These are phyloP conservation scores for Caenorhabditis latens DNA, from an alignment of 1,140 invertebrate species.

Conservation along the genomic window DNA sequence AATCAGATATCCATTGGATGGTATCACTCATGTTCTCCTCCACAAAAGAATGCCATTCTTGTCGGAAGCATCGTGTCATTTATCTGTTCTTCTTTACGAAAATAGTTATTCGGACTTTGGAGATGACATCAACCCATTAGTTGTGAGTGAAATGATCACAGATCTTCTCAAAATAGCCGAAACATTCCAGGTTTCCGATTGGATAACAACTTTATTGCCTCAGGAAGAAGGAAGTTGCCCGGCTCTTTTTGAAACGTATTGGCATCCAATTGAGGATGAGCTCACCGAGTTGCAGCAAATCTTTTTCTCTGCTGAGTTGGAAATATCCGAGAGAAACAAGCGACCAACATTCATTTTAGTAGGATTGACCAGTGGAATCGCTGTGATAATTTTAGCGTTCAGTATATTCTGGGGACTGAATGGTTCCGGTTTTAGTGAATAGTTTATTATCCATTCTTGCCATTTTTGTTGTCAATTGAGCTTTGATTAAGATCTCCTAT, in stretches of 20 bases:
- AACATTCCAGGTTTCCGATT: conserved; percentile 19
- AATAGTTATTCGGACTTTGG: conserved; percentile 46
- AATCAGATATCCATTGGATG: conserved; percentile 20
- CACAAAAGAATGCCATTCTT: conserved; percentile 32
- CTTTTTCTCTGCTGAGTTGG: conserved; percentile 17
- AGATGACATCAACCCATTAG: conserved; percentile 31
- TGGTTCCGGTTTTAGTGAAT: conserved; percentile 39
- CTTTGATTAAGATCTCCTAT: conserved; percentile 4
- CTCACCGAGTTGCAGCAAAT: conserved; percentile 50
- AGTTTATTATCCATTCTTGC: neutral
- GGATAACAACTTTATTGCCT: conserved; percentile 37
- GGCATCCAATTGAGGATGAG: conserved; percentile 44
- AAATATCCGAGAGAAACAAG: conserved; percentile 46
- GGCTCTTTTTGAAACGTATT: conserved; percentile 47
- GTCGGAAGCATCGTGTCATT: conserved; percentile 14
- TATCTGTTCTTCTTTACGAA: conserved; percentile 32
- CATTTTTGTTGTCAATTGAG: neutral
- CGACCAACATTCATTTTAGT: conserved; percentile 10
- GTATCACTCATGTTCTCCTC: conserved; percentile 1
- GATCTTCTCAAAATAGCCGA: neutral
- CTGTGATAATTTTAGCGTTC: conserved; percentile 22
- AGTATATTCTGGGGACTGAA: conserved; percentile 51
- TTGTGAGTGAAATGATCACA: neutral
- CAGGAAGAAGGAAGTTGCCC: conserved; percentile 28
- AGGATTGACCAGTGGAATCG: conserved; percentile 27